Conservation (phyloP, 2,888 invertebrate species). For the Spilosoma lubricipeda region DNA sequence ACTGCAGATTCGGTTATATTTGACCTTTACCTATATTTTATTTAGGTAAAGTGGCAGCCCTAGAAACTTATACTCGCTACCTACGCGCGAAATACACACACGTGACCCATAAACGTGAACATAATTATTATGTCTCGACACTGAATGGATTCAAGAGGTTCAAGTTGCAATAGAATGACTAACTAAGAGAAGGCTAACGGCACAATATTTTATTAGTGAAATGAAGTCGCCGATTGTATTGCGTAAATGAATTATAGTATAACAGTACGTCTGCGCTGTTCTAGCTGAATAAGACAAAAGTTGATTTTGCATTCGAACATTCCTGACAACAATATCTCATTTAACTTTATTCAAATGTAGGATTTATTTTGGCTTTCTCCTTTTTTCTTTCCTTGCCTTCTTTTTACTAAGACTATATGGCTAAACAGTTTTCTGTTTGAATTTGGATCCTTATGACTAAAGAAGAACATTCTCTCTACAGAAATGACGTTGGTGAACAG, state of each 20-base stretch:
- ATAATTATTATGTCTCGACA: constrained; percentile 27
- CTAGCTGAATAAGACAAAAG: constrained; percentile 19
- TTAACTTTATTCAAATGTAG: neutral
- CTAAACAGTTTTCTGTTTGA: neutral
- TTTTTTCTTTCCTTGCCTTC: neutral
- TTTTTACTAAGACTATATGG: neutral
- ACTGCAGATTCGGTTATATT: neutral
- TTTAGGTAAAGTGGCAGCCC: constrained; percentile 4
- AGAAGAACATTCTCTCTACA: neutral
- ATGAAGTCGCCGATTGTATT: neutral
- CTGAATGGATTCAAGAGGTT: constrained; percentile 31
- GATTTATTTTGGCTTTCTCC: neutral
- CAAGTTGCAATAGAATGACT: neutral
- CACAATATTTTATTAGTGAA: constrained; percentile 6
- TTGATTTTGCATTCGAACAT: constrained; percentile 16
- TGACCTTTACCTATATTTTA: neutral
- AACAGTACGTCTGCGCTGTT: neutral
- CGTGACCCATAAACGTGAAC: constrained; percentile 33
- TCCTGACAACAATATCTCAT: constrained; percentile 15
- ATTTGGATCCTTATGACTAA: neutral
- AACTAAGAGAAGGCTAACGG: neutral
- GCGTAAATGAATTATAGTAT: neutral
- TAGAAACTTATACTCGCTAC: neutral
- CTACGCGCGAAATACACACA: constrained; percentile 8
- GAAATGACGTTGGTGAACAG: no score